Evolutionary conservation across 2,888 invertebrate genomes (phyloP), one percentile per base, ranked within the genome.

Genomic region (Lithophane socia): DNA sequence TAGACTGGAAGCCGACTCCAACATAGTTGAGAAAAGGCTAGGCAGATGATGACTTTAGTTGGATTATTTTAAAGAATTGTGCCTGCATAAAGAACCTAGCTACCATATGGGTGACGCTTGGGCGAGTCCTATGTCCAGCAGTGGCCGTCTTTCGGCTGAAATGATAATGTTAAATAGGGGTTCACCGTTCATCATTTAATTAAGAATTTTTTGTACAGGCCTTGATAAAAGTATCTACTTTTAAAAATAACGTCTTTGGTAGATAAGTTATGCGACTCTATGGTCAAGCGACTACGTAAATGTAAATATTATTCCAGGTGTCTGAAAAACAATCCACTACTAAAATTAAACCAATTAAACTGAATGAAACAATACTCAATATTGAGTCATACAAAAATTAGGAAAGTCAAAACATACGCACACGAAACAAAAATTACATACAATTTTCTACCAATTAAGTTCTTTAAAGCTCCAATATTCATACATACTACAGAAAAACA

Each of bases 371-470:
- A 75, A 69, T 74, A 72, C 72, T 37, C 54, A 74, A 60, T 91
- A 92, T 92, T 92, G 85, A 92, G 91, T 89, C 88, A 92, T 92
- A 91, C 88, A 82, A 66, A 79, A 75, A 80, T 76, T 84, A 69
- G 84, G 86, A 88, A 90, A 90, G 89, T 89, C 90, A 89, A 90
- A 89, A 90, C 88, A 88, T 80, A 88, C 88, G 10, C 82, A 68
- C 69, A 77, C 79, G 64, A 83, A 86, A 89, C 82, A 80, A 80
- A 90, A 90, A 93, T 93, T 90, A 92, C 89, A 87, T 89, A 92
- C 92, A 92, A 92, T 93, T 92, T 93, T 90, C 92, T 90, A 91
- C 92, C 93, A 93, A 93, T 93, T 93, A 94, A 90, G 89, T 89
- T 86, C 89, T 88, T 87, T 86, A 87, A 81, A 86, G 54, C 70